Conservation (phyloP, 2,797 vertebrate genomes). For the Odontamblyopus lacepedii region DNA sequence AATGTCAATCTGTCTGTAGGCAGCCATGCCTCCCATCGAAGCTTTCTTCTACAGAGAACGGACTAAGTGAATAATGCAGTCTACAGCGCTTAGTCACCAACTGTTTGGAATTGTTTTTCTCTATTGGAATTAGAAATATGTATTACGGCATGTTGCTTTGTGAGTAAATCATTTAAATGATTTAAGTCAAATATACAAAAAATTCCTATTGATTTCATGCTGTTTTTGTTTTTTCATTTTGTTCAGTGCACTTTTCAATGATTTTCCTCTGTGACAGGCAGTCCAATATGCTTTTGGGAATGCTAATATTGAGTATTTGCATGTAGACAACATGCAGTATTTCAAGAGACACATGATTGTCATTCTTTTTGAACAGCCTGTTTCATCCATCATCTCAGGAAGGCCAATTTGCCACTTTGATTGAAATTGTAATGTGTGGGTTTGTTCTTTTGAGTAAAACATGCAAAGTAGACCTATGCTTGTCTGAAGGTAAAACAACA, state of each 20-base stretch:
- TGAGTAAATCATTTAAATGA: no score
- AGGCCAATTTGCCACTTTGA: slow-evolving; percentile 13
- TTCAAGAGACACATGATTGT: neutral
- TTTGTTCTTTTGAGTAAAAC: slow-evolving; percentile 3
- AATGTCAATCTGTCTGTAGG: no score
- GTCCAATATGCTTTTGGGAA: neutral
- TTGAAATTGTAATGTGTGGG: slow-evolving; percentile 14
- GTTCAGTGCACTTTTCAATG: neutral
- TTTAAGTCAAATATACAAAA: no score
- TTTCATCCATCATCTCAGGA: slow-evolving; percentile 2
- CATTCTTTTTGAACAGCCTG: neutral
- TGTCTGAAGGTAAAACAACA: slow-evolving; percentile 27
- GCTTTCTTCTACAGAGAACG: no score
- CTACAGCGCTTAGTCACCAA: no score
- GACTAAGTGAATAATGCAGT: no score
- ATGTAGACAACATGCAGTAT: neutral
- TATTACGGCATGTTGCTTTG: no score
- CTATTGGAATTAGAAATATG: no score
- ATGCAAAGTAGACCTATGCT: slow-evolving; percentile 33
- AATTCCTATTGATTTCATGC: no score
- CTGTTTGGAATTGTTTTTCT: no score
- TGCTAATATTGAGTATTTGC: neutral
- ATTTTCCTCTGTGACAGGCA: neutral
- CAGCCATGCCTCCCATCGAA: no score
- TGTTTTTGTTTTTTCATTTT: neutral